Conservation (phyloP, 1,140 invertebrate genomes). For the Eueides isabella region DNA sequence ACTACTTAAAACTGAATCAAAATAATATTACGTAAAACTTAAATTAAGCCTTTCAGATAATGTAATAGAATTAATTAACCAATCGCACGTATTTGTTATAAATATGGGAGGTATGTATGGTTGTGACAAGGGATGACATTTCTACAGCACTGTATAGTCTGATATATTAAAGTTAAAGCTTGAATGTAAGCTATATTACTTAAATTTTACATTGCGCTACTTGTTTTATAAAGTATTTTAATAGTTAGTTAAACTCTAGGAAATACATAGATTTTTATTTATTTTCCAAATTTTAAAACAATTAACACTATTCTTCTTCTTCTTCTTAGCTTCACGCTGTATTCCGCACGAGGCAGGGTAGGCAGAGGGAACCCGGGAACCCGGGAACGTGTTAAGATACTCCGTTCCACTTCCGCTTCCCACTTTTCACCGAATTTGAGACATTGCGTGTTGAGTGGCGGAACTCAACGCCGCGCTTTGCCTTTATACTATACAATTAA, state of each 20-base stretch:
- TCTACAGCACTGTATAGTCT: slow-evolving; percentile 8
- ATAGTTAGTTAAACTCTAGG: neutral
- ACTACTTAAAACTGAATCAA: neutral
- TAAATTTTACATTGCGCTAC: neutral
- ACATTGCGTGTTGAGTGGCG: no score
- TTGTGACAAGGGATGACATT: slow-evolving; percentile 32
- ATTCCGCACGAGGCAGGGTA: no score
- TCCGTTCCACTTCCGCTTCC: no score
- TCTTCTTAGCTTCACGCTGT: no score
- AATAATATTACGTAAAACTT: slow-evolving; percentile 1
- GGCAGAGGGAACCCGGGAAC: no score
- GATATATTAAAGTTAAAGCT: slow-evolving; percentile 2
- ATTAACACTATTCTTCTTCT: no score
- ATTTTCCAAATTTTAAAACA: no score
- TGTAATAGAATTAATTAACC: slow-evolving; percentile 19
- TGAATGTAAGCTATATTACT: neutral
- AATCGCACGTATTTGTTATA: slow-evolving; percentile 24
- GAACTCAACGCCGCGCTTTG: no score
- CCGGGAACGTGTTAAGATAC: no score
- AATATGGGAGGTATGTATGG: slow-evolving; percentile 24
- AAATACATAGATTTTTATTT: no score
- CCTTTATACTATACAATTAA: no score
- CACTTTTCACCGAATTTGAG: no score
- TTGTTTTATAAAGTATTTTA: neutral
- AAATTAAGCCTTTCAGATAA: neutral